Evolutionary conservation across 2,797 vertebrate species (phyloP).

Genomic region (Phoeniculus purpureus): DNA sequence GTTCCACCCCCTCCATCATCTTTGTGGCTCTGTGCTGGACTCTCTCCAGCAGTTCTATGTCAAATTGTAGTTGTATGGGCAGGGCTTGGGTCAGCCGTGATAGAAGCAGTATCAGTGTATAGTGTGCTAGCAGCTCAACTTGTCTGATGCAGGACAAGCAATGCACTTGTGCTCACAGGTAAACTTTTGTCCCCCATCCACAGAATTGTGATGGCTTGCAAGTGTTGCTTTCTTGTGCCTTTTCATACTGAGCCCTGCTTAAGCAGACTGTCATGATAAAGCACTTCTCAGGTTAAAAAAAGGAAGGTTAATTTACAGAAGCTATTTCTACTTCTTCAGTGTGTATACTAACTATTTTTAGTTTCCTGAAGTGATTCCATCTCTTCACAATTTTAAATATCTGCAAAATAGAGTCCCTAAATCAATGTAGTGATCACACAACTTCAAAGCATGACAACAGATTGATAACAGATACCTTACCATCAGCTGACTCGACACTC

Average conservation of each 20-base stretch:
- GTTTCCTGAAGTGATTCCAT: neutral
- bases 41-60: too few species aligned
- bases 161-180: neutral
- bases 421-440: neutral
- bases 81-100: neutral
- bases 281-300: neutral
- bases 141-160: neutral
- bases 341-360: neutral
- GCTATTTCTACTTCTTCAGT: neutral
- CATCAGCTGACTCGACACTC: neutral
- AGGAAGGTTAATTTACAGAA: neutral
- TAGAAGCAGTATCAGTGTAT: neutral
- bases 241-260: neutral
- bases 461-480: neutral
- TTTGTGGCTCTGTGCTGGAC: too few species aligned
- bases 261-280: neutral
- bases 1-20: too few species aligned
- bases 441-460: neutral
- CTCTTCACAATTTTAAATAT: neutral
- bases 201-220: neutral
- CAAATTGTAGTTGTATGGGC: neutral
- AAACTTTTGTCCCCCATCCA: neutral
- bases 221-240: neutral
- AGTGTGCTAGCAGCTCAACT: neutral
- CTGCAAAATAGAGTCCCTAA: neutral